Percentiles rank a stretch among this genome's conserved stretches.
Evolutionary conservation across 1,140 invertebrate species (phyloP).

Genomic region (Medauroidea extradentata): DNA sequence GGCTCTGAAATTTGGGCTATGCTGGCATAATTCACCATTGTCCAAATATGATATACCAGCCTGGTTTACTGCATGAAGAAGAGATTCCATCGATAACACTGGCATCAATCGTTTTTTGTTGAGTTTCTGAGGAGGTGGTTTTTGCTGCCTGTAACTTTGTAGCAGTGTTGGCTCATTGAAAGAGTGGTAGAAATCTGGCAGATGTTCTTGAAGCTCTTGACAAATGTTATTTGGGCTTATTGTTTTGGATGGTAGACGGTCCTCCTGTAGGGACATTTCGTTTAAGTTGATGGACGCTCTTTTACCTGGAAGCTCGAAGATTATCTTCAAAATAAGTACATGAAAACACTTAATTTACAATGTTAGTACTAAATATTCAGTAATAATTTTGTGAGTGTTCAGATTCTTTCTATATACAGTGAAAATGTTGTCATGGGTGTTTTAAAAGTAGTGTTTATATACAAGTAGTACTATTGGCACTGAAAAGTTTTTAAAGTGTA

Average conservation of each 20-base stretch:
- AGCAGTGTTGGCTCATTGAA: slow-evolving; percentile 25
- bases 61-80: slow-evolving; percentile 13
- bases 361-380: background rate
- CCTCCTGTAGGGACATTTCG: slow-evolving; percentile 34
- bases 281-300: background rate
- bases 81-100: slow-evolving; percentile 15
- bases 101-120: background rate
- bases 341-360: background rate
- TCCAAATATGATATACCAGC: slow-evolving; percentile 12
- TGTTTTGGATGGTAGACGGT: slow-evolving; percentile 20
- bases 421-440: slow-evolving; percentile 20
- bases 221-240: slow-evolving; percentile 18
- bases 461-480: background rate
- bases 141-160: slow-evolving; percentile 23
- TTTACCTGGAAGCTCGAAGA: slow-evolving; percentile 27
- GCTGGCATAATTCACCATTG: slow-evolving; percentile 36
- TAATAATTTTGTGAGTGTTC: slow-evolving; percentile 36
- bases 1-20: slow-evolving; percentile 39
- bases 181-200: slow-evolving; percentile 25
- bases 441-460: slow-evolving; percentile 30
- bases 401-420: slow-evolving; percentile 30
- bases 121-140: slow-evolving; percentile 17
- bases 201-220: slow-evolving; percentile 11
- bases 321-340: slow-evolving; percentile 36
- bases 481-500: slow-evolving; percentile 30